Evolutionary conservation across 2,888 invertebrate genomes (phyloP).

Genomic region (Tenthredo notha): DNA sequence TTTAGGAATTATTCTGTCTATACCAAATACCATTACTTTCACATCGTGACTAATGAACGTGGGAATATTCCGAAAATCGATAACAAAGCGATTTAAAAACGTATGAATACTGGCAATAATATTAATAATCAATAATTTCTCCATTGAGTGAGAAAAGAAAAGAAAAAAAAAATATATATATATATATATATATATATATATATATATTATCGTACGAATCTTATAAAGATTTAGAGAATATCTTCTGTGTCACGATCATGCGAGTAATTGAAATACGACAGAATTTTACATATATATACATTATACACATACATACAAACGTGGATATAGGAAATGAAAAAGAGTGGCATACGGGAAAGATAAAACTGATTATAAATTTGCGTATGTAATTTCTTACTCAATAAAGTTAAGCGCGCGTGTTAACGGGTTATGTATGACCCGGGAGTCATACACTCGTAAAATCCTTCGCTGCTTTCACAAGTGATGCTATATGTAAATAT

Average conservation of each 20-base stretch:
- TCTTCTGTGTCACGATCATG: background rate
- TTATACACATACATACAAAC: background rate
- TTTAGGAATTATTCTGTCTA: too few species aligned
- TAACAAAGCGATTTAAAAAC: too few species aligned
- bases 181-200: too few species aligned
- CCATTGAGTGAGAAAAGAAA: background rate
- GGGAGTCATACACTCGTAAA: slow-evolving; percentile 45
- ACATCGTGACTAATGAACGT: slow-evolving; percentile 18
- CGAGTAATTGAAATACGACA: slow-evolving; percentile 24
- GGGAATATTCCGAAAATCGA: background rate
- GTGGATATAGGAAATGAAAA: slow-evolving; percentile 8
- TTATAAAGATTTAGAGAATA: background rate
- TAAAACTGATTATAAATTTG: slow-evolving; percentile 40
- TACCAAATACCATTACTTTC: too few species aligned
- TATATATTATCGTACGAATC: too few species aligned
- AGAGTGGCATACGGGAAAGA: background rate
- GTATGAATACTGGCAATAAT: background rate
- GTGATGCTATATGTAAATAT: slow-evolving; percentile 28
- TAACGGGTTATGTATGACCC: slow-evolving; percentile 43
- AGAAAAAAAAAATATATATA: too few species aligned
- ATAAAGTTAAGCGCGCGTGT: slow-evolving; percentile 42
- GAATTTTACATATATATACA: background rate
- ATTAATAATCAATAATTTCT: background rate
- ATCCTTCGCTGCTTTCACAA: slow-evolving; percentile 38
- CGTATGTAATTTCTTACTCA: slow-evolving; percentile 41